These are phyloP conservation scores for Cirrhinus mrigala DNA, from an alignment of 2,797 vertebrate genomes.

Conservation along the genomic window DNA sequence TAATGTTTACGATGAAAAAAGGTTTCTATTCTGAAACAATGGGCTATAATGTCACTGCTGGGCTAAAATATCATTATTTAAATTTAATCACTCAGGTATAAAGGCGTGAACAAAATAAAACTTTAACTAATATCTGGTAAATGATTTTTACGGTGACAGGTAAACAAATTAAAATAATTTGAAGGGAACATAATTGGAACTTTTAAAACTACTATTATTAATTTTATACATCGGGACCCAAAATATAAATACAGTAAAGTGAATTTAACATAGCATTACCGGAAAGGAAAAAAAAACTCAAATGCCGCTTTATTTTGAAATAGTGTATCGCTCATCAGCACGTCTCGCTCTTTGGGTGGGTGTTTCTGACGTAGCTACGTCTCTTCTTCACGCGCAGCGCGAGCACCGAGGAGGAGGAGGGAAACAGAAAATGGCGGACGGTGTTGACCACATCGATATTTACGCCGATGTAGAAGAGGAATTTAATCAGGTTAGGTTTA, in stretches of 20 bases:
- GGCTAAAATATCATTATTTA: neutral
- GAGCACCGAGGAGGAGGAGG: conserved; percentile 61
- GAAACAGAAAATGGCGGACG: conserved; percentile 94
- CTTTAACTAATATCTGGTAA: neutral
- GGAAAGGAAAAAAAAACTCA: neutral
- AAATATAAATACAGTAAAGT: neutral
- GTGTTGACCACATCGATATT: conserved; percentile 98
- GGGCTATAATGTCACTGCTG: too few species aligned
- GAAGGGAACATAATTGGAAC: neutral
- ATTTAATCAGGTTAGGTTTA: conserved; percentile 88
- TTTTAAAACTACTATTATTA: neutral
- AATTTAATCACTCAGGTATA: neutral
- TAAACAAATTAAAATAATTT: neutral
- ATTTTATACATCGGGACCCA: too few species aligned
- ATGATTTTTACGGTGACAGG: neutral
- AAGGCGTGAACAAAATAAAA: neutral
- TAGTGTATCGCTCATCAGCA: neutral
- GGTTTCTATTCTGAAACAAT: too few species aligned
- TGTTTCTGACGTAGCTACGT: conserved; percentile 4
- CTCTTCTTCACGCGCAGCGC: conserved; percentile 26
- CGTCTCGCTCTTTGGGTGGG: neutral
- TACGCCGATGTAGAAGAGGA: conserved; percentile 98
- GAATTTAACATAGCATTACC: neutral
- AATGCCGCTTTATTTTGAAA: neutral
- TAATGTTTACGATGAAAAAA: neutral